Evolutionary conservation across 2,888 invertebrate genomes (phyloP), one percentile per base, ranked within the genome.

Genomic region (Catocala sponsa): DNA sequence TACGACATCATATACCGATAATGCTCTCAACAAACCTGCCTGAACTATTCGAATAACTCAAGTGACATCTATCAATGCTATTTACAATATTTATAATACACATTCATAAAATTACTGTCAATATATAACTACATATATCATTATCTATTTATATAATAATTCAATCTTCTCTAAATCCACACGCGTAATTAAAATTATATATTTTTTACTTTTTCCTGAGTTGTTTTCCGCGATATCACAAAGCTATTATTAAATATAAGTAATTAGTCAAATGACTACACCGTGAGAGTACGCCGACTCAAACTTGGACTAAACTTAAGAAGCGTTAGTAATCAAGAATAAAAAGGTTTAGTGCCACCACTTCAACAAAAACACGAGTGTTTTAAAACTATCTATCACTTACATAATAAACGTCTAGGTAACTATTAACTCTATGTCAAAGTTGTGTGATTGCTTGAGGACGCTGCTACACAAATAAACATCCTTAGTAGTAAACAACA

Each of bases 201-300:
- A 81, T 80, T 79, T 79, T 80, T 83, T 80, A 78, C 54, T 76
- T 74, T 72, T 71, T 63, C 70, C 60, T 68, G 64, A 58, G 78
- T 83, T 81, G 81, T 83, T 80, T 75, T 84, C 78, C 78, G 89
- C 87, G 78, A 88, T 91, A 89, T 91, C 89, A 91, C 91, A 91
- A 91, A 91, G 90, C 89, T 73, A 84, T 83, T 74, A 75, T 84
- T 85, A 86, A 89, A 88, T 88, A 84, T 82, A 84, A 82, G 82
- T 82, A 81, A 84, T 78, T 81, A 83, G 85, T 87, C 85, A 81
- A 84, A 81, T 74, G 83, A 86, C 85, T 83, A 72, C 81, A 85
- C 84, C 78, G 75, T 72, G 74, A 74, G 84, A 83, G 83, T 78
- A 74, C 54, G 59, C 48, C 59, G 65, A 73, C 66, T 63, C 65